Evolutionary conservation across 2,113 vertebrate species (phyloP).

Genomic region (Gasterosteus aculeatus): DNA sequence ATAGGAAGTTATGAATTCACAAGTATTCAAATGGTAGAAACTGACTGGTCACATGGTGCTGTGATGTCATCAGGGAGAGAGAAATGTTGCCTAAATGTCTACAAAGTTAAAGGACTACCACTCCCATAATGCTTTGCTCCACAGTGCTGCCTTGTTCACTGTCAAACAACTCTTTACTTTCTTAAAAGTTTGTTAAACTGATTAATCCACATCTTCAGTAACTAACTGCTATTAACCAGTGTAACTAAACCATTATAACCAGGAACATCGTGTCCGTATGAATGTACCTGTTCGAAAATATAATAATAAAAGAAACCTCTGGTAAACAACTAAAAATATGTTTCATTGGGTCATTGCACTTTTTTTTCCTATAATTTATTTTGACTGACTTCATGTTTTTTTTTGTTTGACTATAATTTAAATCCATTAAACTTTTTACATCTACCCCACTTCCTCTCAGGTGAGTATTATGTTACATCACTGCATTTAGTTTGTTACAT

Average conservation of each 20-base stretch:
- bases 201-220: slow-evolving; percentile 2
- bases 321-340: too few species aligned
- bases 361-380: background rate
- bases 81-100: background rate
- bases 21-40: background rate
- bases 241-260: slow-evolving; percentile 26
- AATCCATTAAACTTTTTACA: too few species aligned
- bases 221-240: background rate
- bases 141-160: background rate
- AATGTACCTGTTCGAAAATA: background rate
- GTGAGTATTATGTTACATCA: too few species aligned
- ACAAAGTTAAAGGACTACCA: background rate
- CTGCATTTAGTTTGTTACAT: too few species aligned
- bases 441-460: too few species aligned
- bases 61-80: background rate
- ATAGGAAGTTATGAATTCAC: background rate
- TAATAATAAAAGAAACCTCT: slow-evolving; percentile 30
- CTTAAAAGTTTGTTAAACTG: background rate
- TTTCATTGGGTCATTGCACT: background rate
- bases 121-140: slow-evolving; percentile 35
- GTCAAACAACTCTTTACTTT: background rate
- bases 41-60: background rate
- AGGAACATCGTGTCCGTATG: slow-evolving; percentile 12
- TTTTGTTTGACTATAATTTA: too few species aligned
- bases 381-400: background rate